phyloP scores from a whole-genome alignment of 2,888 invertebrate genomes.

The Heliconius ismenius region DNA sequence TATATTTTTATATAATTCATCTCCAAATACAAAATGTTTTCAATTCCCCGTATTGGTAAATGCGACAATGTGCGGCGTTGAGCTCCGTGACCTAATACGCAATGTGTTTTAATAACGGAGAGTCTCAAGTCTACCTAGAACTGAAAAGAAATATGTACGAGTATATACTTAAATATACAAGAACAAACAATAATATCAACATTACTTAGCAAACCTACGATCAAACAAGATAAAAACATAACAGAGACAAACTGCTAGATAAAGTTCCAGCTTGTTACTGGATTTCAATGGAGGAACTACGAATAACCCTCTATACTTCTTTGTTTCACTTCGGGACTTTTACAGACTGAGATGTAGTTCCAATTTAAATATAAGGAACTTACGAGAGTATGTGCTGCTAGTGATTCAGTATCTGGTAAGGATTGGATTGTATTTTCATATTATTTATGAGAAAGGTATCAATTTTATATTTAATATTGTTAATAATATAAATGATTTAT shows the following conservation, averaged over 20 bases:
- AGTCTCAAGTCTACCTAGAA: no score
- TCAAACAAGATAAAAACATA: slow-evolving; percentile 45
- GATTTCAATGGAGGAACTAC: slow-evolving; percentile 53
- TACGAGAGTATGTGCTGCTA: slow-evolving; percentile 14
- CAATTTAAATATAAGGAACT: slow-evolving; percentile 32
- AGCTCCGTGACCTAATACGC: no score
- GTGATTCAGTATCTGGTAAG: slow-evolving; percentile 1
- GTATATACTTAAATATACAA: background rate
- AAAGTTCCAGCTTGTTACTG: slow-evolving; percentile 55
- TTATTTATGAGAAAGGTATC: background rate
- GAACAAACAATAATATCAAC: background rate
- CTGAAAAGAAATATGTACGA: background rate
- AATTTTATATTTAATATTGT: background rate
- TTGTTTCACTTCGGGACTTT: slow-evolving; percentile 45
- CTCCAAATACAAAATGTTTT: no score
- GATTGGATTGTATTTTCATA: background rate
- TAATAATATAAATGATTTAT: background rate
- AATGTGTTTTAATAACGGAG: no score
- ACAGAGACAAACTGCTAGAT: slow-evolving; percentile 43
- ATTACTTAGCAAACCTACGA: slow-evolving; percentile 33
- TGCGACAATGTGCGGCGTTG: no score
- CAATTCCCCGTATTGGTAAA: no score
- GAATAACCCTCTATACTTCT: slow-evolving; percentile 47
- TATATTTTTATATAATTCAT: no score
- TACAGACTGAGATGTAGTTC: slow-evolving; percentile 32